Percentiles rank a stretch among this genome's conserved stretches.
phyloP scores from a whole-genome alignment of 2,113 vertebrate genomes.

The Athene noctua region DNA sequence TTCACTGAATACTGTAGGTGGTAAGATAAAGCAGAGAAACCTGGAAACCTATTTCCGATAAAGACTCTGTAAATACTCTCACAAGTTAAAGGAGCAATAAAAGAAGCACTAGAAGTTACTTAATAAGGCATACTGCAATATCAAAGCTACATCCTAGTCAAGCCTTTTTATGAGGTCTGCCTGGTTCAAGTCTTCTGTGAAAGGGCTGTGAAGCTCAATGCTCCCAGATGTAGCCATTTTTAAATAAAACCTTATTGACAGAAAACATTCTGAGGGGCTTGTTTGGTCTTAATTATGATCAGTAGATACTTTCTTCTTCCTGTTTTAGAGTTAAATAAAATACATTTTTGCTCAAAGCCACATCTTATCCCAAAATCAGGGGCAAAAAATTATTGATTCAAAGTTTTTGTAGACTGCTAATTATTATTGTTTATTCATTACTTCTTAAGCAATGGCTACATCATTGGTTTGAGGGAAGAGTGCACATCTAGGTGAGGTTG shows the following conservation, averaged over 20 bases:
- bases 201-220: background rate
- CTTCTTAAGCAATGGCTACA: background rate
- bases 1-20: constrained; percentile 11
- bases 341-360: background rate
- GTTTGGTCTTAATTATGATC: background rate
- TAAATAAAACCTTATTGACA: background rate
- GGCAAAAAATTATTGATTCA: background rate
- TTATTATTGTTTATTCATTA: background rate
- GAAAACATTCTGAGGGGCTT: background rate
- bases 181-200: background rate
- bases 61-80: constrained; percentile 5
- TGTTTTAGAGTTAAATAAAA: background rate
- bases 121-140: background rate
- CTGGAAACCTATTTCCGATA: background rate
- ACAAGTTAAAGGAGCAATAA: background rate
- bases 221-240: background rate
- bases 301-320: background rate
- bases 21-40: constrained; percentile 27
- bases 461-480: background rate
- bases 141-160: background rate
- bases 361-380: background rate
- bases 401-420: background rate
- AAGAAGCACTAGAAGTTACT: background rate
- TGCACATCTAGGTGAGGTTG: background rate
- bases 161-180: background rate